phyloP scores from a whole-genome alignment of 2,113 vertebrate genomes.

The Siphamia tubifer region DNA sequence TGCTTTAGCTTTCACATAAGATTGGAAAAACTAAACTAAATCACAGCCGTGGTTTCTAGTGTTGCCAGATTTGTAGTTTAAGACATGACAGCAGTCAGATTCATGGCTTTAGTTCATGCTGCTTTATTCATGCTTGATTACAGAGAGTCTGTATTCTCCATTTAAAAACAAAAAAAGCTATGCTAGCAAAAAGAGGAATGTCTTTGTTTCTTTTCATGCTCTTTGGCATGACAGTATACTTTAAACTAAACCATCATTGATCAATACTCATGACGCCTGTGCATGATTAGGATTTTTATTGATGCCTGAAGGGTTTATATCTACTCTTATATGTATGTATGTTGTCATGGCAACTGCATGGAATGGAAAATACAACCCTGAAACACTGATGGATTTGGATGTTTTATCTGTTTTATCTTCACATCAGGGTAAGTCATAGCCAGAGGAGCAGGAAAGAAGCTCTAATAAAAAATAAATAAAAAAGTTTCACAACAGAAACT shows the following conservation, averaged over 20 bases:
- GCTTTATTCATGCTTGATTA: neutral
- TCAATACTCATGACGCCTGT: conserved; percentile 42
- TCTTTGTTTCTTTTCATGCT: conserved; percentile 10
- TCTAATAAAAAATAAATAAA: too few relatives aligned
- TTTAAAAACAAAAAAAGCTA: conserved; percentile 1
- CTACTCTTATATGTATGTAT: neutral
- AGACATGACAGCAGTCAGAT: neutral
- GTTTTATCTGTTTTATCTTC: neutral
- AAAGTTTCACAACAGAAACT: neutral
- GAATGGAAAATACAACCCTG: neutral
- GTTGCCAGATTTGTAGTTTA: neutral
- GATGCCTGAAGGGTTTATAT: conserved; percentile 2
- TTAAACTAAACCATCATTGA: conserved; percentile 5
- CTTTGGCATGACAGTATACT: neutral
- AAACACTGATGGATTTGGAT: too few relatives aligned
- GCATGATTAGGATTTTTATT: conserved; percentile 2
- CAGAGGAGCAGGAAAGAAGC: neutral
- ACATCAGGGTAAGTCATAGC: neutral
- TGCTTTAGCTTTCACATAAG: too few relatives aligned
- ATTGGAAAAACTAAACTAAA: too few relatives aligned
- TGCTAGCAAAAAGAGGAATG: neutral
- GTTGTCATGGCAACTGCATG: neutral
- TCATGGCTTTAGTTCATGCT: neutral
- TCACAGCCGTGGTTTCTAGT: too few relatives aligned
- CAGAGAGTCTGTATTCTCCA: neutral